Percentiles rank a stretch among this genome's conserved stretches.
Conservation (phyloP, 2,113 vertebrate species). For the Ascaphus truei region DNA sequence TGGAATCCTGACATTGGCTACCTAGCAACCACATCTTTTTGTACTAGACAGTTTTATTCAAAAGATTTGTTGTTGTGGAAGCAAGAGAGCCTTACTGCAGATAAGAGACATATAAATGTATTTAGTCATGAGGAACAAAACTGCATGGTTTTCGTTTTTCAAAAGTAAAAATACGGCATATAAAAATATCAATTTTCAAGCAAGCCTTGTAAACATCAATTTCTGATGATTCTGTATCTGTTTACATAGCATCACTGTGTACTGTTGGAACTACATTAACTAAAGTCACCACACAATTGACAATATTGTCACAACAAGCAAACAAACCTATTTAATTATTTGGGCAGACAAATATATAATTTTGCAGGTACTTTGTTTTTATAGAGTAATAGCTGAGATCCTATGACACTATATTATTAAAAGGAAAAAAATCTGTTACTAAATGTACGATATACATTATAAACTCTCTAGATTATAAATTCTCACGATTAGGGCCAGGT, state of each 20-base stretch:
- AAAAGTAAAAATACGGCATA: slow-evolving; percentile 32
- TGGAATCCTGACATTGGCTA: slow-evolving; percentile 50
- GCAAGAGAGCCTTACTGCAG: slow-evolving; percentile 31
- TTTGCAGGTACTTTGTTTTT: background rate
- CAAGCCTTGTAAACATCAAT: slow-evolving; percentile 33
- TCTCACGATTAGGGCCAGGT: too few relatives aligned
- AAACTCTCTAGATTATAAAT: too few relatives aligned
- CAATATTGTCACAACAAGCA: background rate
- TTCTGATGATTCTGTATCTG: slow-evolving; percentile 19
- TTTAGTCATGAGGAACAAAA: slow-evolving; percentile 36
- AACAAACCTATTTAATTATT: background rate
- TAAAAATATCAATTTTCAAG: slow-evolving; percentile 37
- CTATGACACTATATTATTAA: background rate
- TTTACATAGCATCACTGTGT: slow-evolving; percentile 25
- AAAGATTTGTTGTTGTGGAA: slow-evolving; percentile 36
- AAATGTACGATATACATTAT: background rate
- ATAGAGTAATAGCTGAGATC: background rate
- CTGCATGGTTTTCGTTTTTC: slow-evolving; percentile 37
- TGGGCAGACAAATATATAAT: background rate
- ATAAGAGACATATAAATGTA: slow-evolving; percentile 37
- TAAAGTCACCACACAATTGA: background rate
- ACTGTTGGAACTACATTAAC: slow-evolving; percentile 15
- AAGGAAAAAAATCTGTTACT: background rate
- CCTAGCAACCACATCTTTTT: slow-evolving; percentile 61
- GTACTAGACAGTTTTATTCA: slow-evolving; percentile 50